Percentiles rank a stretch among this genome's conserved stretches.
phyloP scores from a whole-genome alignment of 2,113 vertebrate genomes.

The Trematomus loennbergii region DNA sequence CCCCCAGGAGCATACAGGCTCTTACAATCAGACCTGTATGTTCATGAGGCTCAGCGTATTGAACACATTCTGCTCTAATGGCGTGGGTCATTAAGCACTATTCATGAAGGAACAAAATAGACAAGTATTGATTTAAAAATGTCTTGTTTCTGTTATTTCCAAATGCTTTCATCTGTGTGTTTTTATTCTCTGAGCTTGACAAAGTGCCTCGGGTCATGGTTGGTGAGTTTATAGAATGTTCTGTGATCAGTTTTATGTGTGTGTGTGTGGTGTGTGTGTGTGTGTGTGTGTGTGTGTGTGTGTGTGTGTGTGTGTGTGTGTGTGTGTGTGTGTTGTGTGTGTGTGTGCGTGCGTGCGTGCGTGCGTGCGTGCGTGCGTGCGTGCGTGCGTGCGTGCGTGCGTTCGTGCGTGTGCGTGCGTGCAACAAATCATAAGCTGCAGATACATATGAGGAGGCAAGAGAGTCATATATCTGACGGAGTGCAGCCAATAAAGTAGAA shows the following conservation, averaged over 20 bases:
- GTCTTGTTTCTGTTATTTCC: conserved; percentile 79
- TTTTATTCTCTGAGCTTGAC: conserved; percentile 24
- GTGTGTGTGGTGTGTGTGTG: neutral
- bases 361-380: neutral
- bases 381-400: conserved; percentile 15
- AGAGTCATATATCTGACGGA: conserved; percentile 80
- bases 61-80: conserved; percentile 65
- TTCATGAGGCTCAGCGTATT: conserved; percentile 44
- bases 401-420: conserved; percentile 54
- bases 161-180: conserved; percentile 69
- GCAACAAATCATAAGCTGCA: conserved; percentile 69
- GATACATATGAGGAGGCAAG: conserved; percentile 70
- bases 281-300: conserved; percentile 16
- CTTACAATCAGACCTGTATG: conserved; percentile 71
- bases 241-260: conserved; percentile 35
- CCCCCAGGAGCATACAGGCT: conserved; percentile 60
- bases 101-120: conserved; percentile 54
- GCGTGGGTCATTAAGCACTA: conserved; percentile 75
- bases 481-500: conserved; percentile 81
- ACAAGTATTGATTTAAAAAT: conserved; percentile 80
- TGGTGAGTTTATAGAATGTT: no score
- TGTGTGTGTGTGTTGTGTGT: conserved; percentile 41
- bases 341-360: no score
- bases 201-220: conserved; percentile 66
- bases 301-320: conserved; percentile 18